Percentiles rank a stretch among this genome's conserved stretches.
Evolutionary conservation across 2,113 vertebrate species (phyloP).

Genomic region (Phyllopteryx taeniolatus): DNA sequence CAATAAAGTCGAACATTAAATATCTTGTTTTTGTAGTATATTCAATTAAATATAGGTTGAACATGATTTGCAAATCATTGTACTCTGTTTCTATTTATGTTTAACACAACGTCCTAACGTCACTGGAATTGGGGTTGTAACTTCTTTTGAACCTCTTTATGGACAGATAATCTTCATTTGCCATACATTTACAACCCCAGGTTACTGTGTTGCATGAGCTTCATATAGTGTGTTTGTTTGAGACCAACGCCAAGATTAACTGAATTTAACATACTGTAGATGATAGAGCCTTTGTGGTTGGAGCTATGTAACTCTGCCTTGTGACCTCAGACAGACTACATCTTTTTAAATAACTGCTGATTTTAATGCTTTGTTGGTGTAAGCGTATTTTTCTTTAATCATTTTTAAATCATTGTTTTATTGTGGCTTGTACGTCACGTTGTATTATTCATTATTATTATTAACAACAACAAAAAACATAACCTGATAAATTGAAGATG

Average conservation of each 20-base stretch:
- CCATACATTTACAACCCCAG: not conserved
- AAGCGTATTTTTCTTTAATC: not conserved
- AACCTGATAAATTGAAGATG: not conserved
- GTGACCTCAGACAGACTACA: not conserved
- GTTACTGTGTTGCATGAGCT: not conserved
- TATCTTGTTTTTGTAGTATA: too few relatives aligned
- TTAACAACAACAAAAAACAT: too few relatives aligned
- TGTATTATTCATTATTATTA: too few relatives aligned
- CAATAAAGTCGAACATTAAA: too few relatives aligned
- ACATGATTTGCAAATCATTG: too few relatives aligned
- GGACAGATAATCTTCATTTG: slow-evolving; percentile 2
- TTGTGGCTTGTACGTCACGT: too few relatives aligned
- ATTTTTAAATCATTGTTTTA: too few relatives aligned
- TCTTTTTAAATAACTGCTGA: not conserved
- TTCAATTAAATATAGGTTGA: too few relatives aligned
- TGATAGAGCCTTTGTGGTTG: not conserved
- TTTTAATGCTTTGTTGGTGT: not conserved
- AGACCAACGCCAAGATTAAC: not conserved
- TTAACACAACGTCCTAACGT: too few relatives aligned
- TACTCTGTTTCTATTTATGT: too few relatives aligned
- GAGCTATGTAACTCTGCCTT: not conserved
- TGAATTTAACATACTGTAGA: not conserved
- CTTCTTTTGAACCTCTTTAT: not conserved
- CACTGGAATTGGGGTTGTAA: too few relatives aligned
- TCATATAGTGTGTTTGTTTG: not conserved